Evolutionary conservation across 2,888 invertebrate genomes (phyloP).

Genomic region (Tenodera sinensis): DNA sequence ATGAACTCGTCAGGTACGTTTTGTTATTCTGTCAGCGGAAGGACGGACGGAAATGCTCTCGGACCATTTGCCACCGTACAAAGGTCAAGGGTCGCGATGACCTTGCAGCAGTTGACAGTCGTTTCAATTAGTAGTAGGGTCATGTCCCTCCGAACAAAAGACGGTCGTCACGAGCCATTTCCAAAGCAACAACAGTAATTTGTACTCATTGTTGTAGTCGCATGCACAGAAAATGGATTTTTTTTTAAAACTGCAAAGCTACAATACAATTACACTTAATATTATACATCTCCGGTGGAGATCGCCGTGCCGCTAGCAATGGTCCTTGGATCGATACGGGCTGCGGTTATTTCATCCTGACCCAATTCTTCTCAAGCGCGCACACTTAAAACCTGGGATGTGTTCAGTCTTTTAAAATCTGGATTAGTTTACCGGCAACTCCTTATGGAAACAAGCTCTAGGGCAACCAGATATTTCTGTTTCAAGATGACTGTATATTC

Average conservation of each 20-base stretch:
- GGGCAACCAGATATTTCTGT: background rate
- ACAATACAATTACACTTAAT: background rate
- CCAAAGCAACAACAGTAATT: background rate
- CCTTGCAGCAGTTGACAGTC: background rate
- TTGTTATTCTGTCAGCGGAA: background rate
- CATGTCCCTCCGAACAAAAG: background rate
- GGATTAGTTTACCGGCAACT: too few relatives aligned
- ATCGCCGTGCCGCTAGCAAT: too few relatives aligned
- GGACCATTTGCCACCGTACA: background rate
- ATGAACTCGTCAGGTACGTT: background rate
- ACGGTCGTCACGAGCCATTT: background rate
- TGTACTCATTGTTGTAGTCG: background rate
- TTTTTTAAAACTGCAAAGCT: background rate
- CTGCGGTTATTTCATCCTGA: background rate
- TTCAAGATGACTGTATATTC: background rate
- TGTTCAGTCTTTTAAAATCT: too few relatives aligned
- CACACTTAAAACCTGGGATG: too few relatives aligned
- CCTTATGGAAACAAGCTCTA: background rate
- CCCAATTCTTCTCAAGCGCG: background rate
- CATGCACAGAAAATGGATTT: background rate
- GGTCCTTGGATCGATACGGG: background rate
- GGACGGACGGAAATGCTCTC: background rate
- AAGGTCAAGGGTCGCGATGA: background rate
- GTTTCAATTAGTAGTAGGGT: background rate
- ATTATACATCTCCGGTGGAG: too few relatives aligned